These are phyloP conservation scores for Cantharis lateralis DNA, from an alignment of 2,888 invertebrate species.

Conservation along the genomic window DNA sequence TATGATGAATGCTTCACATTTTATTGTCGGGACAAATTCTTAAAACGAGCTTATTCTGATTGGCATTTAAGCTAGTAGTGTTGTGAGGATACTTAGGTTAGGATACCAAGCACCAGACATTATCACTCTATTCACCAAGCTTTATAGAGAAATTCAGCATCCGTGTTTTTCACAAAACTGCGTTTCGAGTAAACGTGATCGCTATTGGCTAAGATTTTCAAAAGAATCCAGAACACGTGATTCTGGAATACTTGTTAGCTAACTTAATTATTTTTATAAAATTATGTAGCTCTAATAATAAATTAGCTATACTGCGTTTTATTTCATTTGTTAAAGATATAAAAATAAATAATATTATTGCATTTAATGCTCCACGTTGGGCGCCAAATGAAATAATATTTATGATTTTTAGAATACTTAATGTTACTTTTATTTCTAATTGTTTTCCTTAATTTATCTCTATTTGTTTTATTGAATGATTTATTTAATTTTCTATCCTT, in stretches of 20 bases:
- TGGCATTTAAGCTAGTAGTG: not conserved
- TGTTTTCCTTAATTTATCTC: no score
- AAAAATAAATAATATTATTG: no score
- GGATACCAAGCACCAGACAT: not conserved
- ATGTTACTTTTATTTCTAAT: no score
- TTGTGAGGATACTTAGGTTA: not conserved
- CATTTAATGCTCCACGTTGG: no score
- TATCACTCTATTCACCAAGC: not conserved
- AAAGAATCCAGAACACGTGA: not conserved
- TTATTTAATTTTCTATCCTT: no score
- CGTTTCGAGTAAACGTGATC: not conserved
- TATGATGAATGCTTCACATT: not conserved
- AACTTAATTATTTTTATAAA: no score
- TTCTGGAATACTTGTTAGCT: not conserved
- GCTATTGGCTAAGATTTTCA: not conserved
- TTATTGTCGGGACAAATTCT: not conserved
- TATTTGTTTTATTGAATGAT: no score
- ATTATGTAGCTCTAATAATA: no score
- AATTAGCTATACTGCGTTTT: no score
- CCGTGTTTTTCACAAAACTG: not conserved
- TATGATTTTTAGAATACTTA: no score
- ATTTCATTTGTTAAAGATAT: no score
- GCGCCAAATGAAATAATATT: no score
- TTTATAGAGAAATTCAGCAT: not conserved
- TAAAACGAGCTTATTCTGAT: not conserved